A percentile compares a stretch with the other conserved stretches of the same genome.
Evolutionary conservation across 2,113 vertebrate genomes (phyloP).

Genomic region (Gorsachius goisagi): DNA sequence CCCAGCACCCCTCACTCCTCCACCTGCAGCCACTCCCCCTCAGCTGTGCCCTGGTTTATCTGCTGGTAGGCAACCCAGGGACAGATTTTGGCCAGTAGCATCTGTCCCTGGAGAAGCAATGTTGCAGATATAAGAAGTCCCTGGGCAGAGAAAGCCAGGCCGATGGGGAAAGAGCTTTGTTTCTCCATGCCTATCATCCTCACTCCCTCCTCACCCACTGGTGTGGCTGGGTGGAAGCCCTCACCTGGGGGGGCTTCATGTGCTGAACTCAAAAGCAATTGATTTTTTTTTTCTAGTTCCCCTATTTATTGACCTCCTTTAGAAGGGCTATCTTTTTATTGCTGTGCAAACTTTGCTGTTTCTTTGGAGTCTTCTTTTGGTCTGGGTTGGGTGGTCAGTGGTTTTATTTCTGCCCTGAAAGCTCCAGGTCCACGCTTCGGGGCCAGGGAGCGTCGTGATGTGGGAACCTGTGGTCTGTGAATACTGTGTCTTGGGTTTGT

Average conservation of each 20-base stretch:
- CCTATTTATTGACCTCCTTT: conserved; percentile 78
- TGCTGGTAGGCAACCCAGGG: neutral
- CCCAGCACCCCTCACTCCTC: neutral
- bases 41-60: neutral
- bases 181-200: neutral
- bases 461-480: conserved; percentile 63
- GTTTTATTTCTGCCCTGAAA: conserved; percentile 37
- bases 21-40: neutral
- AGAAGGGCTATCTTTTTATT: conserved; percentile 84
- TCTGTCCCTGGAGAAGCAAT: neutral
- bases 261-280: conserved; percentile 75
- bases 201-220: neutral
- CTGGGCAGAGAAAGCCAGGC: neutral
- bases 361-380: neutral
- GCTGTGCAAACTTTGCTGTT: conserved; percentile 58
- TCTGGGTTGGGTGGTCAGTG: conserved; percentile 11
- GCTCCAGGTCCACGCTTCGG: conserved; percentile 32
- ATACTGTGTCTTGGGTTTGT: conserved; percentile 65
- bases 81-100: neutral
- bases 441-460: conserved; percentile 34
- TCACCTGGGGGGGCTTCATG: neutral
- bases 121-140: neutral
- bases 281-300: conserved; percentile 73
- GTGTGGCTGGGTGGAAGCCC: neutral
- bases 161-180: neutral